Conservation (phyloP, 2,113 vertebrate genomes). For the Phaetusa simplex region DNA sequence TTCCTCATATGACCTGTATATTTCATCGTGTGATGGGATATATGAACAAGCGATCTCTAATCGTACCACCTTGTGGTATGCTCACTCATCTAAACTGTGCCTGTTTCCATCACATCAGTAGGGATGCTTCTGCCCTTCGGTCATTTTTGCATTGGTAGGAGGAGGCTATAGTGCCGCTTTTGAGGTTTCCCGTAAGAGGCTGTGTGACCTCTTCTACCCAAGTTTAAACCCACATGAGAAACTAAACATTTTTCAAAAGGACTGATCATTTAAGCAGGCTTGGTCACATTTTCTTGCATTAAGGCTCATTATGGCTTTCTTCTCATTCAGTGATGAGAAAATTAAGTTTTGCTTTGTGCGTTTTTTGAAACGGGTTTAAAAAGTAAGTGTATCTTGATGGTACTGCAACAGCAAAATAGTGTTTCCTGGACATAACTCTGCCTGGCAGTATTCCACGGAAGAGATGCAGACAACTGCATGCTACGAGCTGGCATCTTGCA, state of each 20-base stretch:
- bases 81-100: too few relatives aligned
- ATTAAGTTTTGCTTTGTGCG: background rate
- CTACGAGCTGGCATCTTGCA: rapidly evolving
- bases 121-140: background rate
- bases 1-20: background rate
- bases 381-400: background rate
- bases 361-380: background rate
- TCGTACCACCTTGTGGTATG: background rate
- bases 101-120: background rate
- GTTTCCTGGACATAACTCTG: background rate
- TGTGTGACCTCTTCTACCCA: background rate
- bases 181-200: background rate
- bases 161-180: background rate
- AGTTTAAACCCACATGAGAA: background rate
- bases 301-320: background rate
- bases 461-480: background rate
- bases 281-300: background rate
- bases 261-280: background rate
- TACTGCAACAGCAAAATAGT: background rate
- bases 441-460: background rate
- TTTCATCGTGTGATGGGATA: background rate
- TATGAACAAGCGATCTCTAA: background rate
- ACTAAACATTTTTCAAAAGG: background rate
- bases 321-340: background rate
- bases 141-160: background rate